Evolutionary conservation across 2,888 invertebrate genomes (phyloP).

Genomic region (Drosophila picticornis): DNA sequence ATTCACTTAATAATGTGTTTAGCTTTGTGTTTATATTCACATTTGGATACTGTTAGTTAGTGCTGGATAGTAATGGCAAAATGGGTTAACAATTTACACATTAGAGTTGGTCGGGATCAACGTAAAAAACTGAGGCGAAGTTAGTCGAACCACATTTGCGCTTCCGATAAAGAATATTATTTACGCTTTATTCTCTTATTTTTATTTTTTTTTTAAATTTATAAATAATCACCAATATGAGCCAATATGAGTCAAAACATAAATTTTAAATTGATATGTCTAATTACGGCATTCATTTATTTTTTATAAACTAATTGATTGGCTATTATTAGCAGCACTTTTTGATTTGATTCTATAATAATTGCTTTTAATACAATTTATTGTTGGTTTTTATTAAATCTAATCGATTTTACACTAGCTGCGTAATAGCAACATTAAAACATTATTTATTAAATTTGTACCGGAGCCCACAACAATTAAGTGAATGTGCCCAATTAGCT

Average conservation of each 20-base stretch:
- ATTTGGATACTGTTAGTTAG: neutral
- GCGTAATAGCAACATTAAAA: neutral
- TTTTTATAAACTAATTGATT: neutral
- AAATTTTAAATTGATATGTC: neutral
- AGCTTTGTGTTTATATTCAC: neutral
- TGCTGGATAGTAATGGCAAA: too few relatives aligned
- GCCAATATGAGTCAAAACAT: neutral
- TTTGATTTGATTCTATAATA: neutral
- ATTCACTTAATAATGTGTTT: slow-evolving; percentile 9
- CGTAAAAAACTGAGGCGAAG: neutral
- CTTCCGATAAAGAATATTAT: neutral
- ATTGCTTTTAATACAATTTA: neutral
- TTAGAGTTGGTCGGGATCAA: neutral
- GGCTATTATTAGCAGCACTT: too few relatives aligned
- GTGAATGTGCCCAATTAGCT: neutral
- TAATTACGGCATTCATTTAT: neutral
- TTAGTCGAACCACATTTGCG: neutral
- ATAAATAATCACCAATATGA: neutral
- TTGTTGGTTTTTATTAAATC: neutral
- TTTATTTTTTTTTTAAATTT: too few relatives aligned
- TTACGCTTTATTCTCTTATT: neutral
- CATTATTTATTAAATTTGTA: neutral
- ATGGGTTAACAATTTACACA: neutral
- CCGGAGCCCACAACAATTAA: too few relatives aligned
- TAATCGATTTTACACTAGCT: neutral